A percentile compares a stretch with the other conserved stretches of the same genome.
Conservation (phyloP, 2,113 vertebrate species). For the Nothocercus julius region DNA sequence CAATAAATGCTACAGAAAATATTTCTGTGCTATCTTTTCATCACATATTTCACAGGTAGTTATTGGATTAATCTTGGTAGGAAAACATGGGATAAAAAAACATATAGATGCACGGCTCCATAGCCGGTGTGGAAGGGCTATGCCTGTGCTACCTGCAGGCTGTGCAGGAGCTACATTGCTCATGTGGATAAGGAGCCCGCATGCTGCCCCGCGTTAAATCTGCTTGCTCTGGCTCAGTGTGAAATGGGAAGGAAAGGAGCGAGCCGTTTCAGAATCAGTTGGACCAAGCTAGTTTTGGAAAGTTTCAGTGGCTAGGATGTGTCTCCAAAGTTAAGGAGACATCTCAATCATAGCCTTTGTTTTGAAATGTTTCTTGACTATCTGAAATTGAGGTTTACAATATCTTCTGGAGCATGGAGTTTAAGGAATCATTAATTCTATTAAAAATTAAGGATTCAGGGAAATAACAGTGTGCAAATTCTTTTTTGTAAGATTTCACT, state of each 20-base stretch:
- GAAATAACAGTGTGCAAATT: neutral
- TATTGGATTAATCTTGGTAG: accelerated
- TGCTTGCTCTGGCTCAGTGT: neutral
- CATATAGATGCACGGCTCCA: neutral
- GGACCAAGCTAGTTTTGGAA: neutral
- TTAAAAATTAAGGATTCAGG: neutral
- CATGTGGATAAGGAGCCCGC: neutral
- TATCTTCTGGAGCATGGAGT: neutral
- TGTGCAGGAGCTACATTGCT: accelerated
- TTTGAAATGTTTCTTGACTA: neutral
- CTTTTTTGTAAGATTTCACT: neutral
- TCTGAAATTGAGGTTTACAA: neutral
- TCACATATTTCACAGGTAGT: neutral
- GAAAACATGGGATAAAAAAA: neutral
- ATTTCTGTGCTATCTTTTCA: neutral
- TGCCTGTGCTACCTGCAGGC: neutral
- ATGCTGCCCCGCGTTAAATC: neutral
- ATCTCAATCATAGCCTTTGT: neutral
- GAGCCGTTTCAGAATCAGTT: neutral
- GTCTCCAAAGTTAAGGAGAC: neutral
- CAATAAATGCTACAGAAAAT: neutral
- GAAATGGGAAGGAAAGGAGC: neutral
- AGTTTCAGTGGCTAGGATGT: neutral
- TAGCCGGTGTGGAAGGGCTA: accelerated
- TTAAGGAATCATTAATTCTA: neutral